Conservation (phyloP, 1,140 invertebrate species). For the Rhopalosiphum maidis region DNA sequence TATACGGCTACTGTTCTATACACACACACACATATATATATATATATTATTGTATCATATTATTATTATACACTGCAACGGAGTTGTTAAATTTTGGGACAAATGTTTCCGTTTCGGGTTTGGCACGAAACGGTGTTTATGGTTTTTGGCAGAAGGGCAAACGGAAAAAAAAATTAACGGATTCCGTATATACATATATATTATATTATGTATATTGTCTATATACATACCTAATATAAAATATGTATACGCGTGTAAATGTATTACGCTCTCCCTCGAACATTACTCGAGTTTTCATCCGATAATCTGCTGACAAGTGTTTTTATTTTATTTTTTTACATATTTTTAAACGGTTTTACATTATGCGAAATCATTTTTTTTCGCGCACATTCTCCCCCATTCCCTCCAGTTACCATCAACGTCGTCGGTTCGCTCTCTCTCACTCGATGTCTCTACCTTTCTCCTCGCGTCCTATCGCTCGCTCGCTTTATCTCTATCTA, state of each 20-base stretch:
- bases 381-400: not conserved
- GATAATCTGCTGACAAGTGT: constrained; percentile 56
- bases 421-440: not conserved
- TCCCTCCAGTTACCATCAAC: not conserved
- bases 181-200: too few relatives aligned
- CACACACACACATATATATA: not conserved
- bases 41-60: not conserved
- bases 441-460: not conserved
- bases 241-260: not conserved
- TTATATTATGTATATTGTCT: too few relatives aligned
- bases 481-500: not conserved
- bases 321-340: constrained; percentile 41
- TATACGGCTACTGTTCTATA: not conserved
- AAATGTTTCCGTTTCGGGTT: constrained; percentile 24
- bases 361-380: constrained; percentile 30
- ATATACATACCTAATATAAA: not conserved
- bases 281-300: constrained; percentile 25
- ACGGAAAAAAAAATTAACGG: not conserved
- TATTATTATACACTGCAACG: not conserved
- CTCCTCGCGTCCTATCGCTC: not conserved
- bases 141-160: constrained; percentile 25
- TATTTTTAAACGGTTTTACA: constrained; percentile 22
- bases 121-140: constrained; percentile 15
- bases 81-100: constrained; percentile 36
- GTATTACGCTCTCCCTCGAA: not conserved